These are phyloP conservation scores for Xenopus laevis DNA, from an alignment of 2,113 vertebrate species.

Conservation along the genomic window DNA sequence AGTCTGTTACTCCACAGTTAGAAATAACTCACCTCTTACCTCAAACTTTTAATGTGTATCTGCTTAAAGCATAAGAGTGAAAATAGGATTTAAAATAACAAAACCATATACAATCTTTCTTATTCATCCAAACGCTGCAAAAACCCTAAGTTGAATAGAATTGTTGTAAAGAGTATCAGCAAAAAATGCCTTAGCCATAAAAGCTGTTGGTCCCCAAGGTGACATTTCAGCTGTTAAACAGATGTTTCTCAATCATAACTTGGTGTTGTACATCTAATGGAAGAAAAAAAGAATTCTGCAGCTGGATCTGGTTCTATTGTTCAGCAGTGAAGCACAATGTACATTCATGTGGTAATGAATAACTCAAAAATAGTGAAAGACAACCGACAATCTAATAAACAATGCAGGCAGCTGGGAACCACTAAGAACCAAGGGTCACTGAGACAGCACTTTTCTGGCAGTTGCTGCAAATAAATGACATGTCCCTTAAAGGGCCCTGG, in stretches of 20 bases:
- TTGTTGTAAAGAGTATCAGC: background rate
- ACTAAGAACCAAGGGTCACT: background rate
- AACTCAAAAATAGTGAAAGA: conserved; percentile 16
- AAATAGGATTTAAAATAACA: no score
- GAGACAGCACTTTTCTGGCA: no score
- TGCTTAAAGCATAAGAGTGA: no score
- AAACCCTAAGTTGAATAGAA: background rate
- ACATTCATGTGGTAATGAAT: conserved; percentile 41
- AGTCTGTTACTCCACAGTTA: no score
- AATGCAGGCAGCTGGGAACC: conserved; percentile 18
- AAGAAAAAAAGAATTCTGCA: conserved; percentile 12
- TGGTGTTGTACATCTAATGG: conserved; percentile 6
- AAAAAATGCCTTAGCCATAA: background rate
- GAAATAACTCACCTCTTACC: no score
- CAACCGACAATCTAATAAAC: conserved; percentile 20
- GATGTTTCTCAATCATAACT: conserved; percentile 24
- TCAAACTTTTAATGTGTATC: no score
- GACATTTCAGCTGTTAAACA: conserved; percentile 31
- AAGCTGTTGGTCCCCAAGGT: conserved; percentile 21
- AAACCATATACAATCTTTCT: no score
- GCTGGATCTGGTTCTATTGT: conserved; percentile 27
- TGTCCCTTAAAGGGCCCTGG: background rate
- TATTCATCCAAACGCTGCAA: background rate
- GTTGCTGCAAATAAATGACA: background rate
- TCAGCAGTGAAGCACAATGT: conserved; percentile 10